Base-by-base conservation (phyloP, 2,113 vertebrate species). In the Picathartes gymnocephalus region DNA sequence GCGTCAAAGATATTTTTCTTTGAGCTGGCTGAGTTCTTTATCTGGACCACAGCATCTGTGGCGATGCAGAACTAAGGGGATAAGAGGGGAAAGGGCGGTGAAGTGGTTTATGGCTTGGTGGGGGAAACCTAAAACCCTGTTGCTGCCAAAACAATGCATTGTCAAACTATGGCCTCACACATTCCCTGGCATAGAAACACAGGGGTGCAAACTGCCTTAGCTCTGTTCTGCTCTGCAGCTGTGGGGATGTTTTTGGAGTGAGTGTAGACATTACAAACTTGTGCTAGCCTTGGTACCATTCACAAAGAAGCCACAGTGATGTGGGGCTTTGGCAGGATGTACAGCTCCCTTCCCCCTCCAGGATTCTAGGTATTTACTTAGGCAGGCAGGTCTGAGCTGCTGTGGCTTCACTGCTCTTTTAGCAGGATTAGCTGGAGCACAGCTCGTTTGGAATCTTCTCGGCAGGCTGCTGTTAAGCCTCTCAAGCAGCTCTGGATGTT, bases 391-490 rank as follows among this genome's bases (percentile, higher is more conserved):
- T 88, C 64, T 83, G 79, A 82, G 87, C 90, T 92, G 62, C 88
- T 88, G 82, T 45, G 88, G 88, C 92, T 96, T 95, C 79, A 4
- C 68, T 28, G 62, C 88, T 94, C 95, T 93, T 92, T 88, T 82
- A 92, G 92, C 3, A 0, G 93, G 90, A 96, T 96, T 94, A 96
- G 68, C 92, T 88, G 86, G 83, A 88, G 82, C 92, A 69, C 90
- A 60, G 90, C 88, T 76, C 66, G 27, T 50, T 56, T 71, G 88
- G 94, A 90, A 94, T 82, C 86, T 93, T 92, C 83, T 86, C 88
- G n/a, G 39, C 56, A 31, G 42, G 72, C 91, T 84, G 82, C 86
- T 95, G 30, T 21, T 96, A 92, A 95, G 83, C 69, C 69, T 92
- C 80, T 94, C 79, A 51, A 48, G 83, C 76, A 96, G 88, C 90